Percentiles rank a stretch among this genome's conserved stretches.
phyloP scores from a whole-genome alignment of 2,113 vertebrate species.

The Peromyscus polionotus region DNA sequence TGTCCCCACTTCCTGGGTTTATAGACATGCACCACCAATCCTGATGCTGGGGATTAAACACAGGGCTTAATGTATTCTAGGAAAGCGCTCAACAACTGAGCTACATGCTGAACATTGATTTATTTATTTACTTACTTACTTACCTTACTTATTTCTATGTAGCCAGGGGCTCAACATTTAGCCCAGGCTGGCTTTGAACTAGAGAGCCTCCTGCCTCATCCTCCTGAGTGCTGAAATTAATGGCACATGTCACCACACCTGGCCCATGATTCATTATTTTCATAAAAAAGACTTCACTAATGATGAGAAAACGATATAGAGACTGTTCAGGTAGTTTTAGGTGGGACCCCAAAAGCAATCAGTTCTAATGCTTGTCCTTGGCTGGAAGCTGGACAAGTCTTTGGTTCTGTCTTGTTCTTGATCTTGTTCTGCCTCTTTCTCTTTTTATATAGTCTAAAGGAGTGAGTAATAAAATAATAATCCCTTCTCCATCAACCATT shows the following conservation, averaged over 20 bases:
- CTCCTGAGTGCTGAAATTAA: too few relatives aligned
- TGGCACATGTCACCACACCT: background rate
- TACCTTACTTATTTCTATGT: background rate
- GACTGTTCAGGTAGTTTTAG: too few relatives aligned
- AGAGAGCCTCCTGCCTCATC: background rate
- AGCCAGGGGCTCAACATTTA: background rate
- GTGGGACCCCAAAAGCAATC: too few relatives aligned
- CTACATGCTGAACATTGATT: background rate
- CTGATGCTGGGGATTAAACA: background rate
- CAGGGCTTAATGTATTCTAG: background rate
- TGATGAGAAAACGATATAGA: too few relatives aligned
- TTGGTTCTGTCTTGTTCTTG: too few relatives aligned
- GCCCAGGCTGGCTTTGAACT: background rate
- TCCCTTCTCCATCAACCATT: too few relatives aligned
- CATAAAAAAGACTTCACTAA: too few relatives aligned
- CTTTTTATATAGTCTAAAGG: too few relatives aligned
- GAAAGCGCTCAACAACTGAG: background rate
- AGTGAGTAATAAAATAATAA: too few relatives aligned
- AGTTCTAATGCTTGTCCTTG: too few relatives aligned
- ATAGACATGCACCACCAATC: background rate
- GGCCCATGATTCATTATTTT: background rate
- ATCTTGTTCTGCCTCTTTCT: too few relatives aligned
- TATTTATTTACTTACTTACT: background rate
- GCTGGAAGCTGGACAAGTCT: too few relatives aligned
- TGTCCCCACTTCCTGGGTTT: background rate